Percentiles rank a stretch among this genome's conserved stretches.
These are phyloP conservation scores for Octopus bimaculoides DNA, from an alignment of 1,140 invertebrate species.

Conservation along the genomic window DNA sequence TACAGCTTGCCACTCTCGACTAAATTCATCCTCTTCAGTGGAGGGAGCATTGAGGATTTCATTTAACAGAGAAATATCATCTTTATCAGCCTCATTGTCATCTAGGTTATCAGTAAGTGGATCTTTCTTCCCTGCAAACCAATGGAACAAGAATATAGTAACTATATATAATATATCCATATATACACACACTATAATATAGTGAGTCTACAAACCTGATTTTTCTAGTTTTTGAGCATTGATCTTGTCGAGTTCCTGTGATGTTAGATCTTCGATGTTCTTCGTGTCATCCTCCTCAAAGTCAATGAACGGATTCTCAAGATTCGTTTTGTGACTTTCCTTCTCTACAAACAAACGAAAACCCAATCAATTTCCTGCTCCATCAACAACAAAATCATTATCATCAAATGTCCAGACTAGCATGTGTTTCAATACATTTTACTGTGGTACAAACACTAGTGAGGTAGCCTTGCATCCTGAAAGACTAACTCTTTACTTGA, in stretches of 20 bases:
- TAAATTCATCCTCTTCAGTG: constrained; percentile 51
- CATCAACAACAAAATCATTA: no score
- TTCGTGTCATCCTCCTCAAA: constrained; percentile 34
- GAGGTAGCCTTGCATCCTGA: no score
- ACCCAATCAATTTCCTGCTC: no score
- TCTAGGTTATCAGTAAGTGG: constrained; percentile 52
- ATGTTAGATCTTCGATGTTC: constrained; percentile 31
- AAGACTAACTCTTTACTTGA: no score
- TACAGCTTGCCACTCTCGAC: constrained; percentile 53
- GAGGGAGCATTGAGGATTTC: constrained; percentile 58
- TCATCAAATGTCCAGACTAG: no score
- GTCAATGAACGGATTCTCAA: constrained; percentile 36
- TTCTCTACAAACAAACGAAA: no score
- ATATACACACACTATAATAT: no score
- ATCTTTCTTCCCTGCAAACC: constrained; percentile 44
- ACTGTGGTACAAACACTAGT: no score
- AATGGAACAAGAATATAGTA: not conserved
- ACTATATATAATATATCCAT: no score
- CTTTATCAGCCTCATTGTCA: constrained; percentile 54
- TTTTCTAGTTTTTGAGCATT: constrained; percentile 26
- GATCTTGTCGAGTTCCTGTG: constrained; percentile 33
- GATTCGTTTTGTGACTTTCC: not conserved
- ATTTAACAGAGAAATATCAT: constrained; percentile 58
- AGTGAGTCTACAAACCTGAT: constrained; percentile 12
- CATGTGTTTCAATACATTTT: no score